Evolutionary conservation across 2,113 vertebrate species (phyloP).

Genomic region (Stercorarius parasiticus): DNA sequence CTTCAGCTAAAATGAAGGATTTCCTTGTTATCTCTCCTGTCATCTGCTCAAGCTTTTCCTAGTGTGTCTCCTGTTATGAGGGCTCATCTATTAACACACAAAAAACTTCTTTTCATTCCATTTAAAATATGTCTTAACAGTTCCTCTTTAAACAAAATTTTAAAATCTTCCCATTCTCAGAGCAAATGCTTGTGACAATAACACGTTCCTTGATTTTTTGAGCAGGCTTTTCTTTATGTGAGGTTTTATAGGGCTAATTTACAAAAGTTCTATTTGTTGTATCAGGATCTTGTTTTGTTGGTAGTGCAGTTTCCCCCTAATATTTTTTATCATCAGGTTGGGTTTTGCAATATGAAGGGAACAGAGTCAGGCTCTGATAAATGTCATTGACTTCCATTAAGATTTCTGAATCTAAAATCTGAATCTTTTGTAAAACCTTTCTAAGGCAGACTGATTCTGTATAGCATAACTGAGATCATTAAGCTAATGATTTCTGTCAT

Average conservation of each 20-base stretch:
- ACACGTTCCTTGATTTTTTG: neutral
- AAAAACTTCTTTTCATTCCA: constrained; percentile 34
- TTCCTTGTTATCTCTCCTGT: neutral
- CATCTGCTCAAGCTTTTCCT: neutral
- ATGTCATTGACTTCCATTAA: neutral
- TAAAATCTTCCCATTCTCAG: neutral
- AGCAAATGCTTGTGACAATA: neutral
- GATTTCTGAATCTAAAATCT: neutral
- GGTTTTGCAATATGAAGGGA: neutral
- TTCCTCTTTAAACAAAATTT: neutral
- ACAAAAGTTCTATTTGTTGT: neutral
- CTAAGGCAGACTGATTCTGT: neutral
- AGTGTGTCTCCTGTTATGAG: neutral
- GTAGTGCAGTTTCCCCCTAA: neutral
- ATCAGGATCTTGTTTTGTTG: neutral
- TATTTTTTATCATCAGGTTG: neutral
- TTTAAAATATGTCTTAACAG: neutral
- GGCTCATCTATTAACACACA: neutral
- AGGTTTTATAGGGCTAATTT: neutral
- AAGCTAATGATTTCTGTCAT: neutral
- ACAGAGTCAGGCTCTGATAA: neutral
- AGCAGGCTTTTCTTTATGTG: neutral
- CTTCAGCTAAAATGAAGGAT: constrained; percentile 13
- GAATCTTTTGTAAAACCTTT: neutral
- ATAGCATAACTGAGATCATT: neutral